A percentile compares a stretch with the other conserved stretches of the same genome.
Evolutionary conservation across 2,113 vertebrate genomes (phyloP).

Genomic region (Anthoscopus minutus): DNA sequence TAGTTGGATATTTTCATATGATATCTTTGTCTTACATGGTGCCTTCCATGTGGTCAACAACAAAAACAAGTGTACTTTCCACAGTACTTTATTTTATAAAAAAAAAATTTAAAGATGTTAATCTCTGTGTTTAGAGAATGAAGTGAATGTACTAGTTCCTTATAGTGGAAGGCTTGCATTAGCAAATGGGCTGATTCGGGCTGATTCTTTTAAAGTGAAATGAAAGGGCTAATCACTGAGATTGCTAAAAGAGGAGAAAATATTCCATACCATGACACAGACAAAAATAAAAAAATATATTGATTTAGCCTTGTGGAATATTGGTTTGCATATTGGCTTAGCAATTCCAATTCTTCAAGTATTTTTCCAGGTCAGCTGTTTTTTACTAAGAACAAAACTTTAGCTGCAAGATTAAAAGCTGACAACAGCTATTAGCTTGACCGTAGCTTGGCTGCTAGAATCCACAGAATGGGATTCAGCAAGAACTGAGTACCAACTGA

Average conservation of each 20-base stretch:
- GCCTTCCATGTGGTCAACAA: neutral
- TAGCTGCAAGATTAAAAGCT: neutral
- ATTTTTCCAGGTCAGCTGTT: neutral
- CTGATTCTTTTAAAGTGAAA: neutral
- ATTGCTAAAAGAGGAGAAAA: neutral
- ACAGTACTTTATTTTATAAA: neutral
- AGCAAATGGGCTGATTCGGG: neutral
- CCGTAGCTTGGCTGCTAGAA: neutral
- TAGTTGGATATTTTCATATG: neutral
- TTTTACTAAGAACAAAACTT: neutral
- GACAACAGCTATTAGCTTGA: neutral
- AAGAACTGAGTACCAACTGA: neutral
- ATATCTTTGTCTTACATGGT: neutral
- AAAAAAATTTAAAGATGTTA: neutral
- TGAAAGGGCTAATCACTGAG: neutral
- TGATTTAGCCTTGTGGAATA: neutral
- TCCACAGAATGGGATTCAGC: neutral
- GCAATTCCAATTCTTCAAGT: neutral
- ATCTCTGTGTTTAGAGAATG: neutral
- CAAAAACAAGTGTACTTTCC: neutral
- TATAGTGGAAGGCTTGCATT: neutral
- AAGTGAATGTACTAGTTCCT: no score
- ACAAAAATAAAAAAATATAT: neutral
- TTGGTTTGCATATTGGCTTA: neutral
- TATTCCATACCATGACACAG: neutral